These are phyloP conservation scores for Pseudococcus longispinus DNA, from an alignment of 2,888 invertebrate genomes.

Conservation along the genomic window DNA sequence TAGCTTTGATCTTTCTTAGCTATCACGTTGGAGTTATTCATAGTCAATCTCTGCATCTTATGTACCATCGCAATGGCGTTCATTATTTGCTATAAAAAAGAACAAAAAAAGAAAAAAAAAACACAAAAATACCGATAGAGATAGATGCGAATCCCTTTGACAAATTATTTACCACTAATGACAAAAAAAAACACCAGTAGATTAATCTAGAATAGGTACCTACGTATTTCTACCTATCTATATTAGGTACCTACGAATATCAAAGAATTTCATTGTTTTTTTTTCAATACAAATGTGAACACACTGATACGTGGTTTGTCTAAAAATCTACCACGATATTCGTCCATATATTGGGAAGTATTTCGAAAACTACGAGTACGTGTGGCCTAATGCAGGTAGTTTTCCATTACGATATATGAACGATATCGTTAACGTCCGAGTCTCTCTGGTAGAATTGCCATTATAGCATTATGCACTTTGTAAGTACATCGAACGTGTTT, in stretches of 20 bases:
- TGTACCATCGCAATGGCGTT: conserved; percentile 65
- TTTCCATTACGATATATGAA: neutral
- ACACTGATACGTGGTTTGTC: neutral
- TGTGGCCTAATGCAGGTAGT: neutral
- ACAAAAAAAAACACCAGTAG: neutral
- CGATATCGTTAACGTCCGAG: neutral
- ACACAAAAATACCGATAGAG: neutral
- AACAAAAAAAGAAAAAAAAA: conserved; percentile 51
- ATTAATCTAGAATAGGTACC: neutral
- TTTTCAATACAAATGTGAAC: neutral
- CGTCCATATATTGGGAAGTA: neutral
- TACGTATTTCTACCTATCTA: neutral
- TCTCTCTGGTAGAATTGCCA: neutral
- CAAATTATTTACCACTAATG: neutral
- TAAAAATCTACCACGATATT: neutral
- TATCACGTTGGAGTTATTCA: conserved; percentile 69
- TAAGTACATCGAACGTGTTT: neutral
- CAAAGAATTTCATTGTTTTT: neutral
- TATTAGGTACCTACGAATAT: neutral
- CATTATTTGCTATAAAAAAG: conserved; percentile 64
- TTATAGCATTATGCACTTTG: neutral
- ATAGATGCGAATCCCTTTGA: neutral
- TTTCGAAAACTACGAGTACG: neutral
- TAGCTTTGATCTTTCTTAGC: conserved; percentile 62
- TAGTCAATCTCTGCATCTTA: conserved; percentile 94